Evolutionary conservation across 2,113 vertebrate species (phyloP).

Genomic region (Asarcornis scutulata): DNA sequence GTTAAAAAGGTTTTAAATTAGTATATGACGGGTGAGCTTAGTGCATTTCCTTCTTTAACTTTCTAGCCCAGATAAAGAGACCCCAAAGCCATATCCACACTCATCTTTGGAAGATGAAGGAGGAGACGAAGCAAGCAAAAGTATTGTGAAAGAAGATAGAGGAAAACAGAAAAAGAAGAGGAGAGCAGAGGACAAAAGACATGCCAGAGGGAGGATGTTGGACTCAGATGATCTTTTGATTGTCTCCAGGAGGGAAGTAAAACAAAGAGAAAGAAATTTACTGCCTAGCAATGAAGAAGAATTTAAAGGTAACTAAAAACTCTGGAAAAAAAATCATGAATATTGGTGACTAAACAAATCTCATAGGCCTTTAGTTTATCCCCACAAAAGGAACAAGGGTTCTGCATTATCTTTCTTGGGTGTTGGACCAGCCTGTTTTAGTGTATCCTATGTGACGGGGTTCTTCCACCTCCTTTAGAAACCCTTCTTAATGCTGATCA

Average conservation of each 20-base stretch:
- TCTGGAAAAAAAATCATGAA: background rate
- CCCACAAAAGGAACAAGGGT: background rate
- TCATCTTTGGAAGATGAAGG: background rate
- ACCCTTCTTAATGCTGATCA: background rate
- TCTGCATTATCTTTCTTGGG: background rate
- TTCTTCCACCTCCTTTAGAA: background rate
- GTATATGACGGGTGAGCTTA: background rate
- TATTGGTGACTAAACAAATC: background rate
- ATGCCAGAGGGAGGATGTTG: background rate
- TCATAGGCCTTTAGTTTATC: background rate
- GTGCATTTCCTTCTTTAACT: background rate
- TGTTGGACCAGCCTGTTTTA: background rate
- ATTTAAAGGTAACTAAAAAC: conserved; percentile 1
- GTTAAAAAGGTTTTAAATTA: background rate
- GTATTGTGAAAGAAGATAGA: background rate
- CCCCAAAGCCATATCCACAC: background rate
- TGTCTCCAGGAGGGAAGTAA: background rate
- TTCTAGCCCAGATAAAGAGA: conserved; percentile 41
- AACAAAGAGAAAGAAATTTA: background rate
- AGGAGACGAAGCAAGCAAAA: background rate
- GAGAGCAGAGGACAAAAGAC: background rate
- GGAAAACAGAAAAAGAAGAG: conserved; percentile 28
- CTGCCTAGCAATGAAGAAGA: background rate
- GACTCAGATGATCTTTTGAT: conserved; percentile 14
- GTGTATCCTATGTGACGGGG: background rate